phyloP scores from a whole-genome alignment of 2,797 vertebrate species.

The Acrossocheilus fasciatus region DNA sequence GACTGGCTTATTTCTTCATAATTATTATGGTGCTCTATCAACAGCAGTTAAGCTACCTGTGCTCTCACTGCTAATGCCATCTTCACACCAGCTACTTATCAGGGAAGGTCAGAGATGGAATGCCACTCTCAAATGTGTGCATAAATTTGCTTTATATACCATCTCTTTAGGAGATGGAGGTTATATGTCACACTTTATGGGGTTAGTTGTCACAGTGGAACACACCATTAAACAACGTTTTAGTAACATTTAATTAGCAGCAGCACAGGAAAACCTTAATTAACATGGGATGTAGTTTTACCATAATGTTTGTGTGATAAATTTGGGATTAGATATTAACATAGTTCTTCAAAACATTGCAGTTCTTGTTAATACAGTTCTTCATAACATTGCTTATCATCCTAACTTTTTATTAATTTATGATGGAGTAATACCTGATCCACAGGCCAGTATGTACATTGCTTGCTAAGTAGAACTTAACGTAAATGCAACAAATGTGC shows the following conservation, averaged over 20 bases:
- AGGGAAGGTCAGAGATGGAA: neutral
- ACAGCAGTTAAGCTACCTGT: conserved; percentile 6
- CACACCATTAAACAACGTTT: neutral
- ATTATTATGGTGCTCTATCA: neutral
- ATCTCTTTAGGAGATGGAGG: neutral
- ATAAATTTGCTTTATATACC: neutral
- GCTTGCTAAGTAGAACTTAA: neutral
- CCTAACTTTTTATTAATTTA: neutral
- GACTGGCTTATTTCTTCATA: conserved; percentile 25
- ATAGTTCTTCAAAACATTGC: too few relatives aligned
- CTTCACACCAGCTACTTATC: neutral
- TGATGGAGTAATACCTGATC: neutral
- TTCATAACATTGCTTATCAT: neutral
- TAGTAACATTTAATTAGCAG: neutral
- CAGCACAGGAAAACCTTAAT: neutral
- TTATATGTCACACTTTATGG: neutral
- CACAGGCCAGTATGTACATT: neutral
- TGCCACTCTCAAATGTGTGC: neutral
- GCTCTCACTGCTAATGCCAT: neutral
- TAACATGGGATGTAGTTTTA: neutral
- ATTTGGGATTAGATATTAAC: neutral
- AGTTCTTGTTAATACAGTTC: neutral
- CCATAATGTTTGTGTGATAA: neutral
- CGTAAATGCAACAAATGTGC: neutral
- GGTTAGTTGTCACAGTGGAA: neutral